Conservation (phyloP, 2,113 vertebrate genomes). For the Cinclus mexicanus region DNA sequence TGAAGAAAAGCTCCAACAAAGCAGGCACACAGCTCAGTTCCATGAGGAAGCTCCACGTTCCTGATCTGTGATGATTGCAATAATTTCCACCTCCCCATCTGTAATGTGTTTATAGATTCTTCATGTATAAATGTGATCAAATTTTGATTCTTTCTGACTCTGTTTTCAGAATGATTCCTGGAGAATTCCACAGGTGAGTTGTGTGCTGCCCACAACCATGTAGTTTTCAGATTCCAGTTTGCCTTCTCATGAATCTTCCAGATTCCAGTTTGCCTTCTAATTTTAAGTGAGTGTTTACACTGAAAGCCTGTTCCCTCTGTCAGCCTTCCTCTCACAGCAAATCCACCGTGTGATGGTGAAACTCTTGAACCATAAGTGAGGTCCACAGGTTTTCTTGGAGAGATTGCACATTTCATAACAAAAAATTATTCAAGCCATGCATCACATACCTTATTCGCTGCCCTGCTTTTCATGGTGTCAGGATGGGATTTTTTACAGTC, state of each 20-base stretch:
- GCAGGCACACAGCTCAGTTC: not conserved
- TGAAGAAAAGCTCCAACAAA: not conserved
- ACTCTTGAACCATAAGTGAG: not conserved
- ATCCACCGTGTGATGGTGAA: not conserved
- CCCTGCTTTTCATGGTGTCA: not conserved
- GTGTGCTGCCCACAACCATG: not conserved
- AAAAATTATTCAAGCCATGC: not conserved
- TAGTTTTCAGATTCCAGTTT: not conserved
- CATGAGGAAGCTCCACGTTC: not conserved
- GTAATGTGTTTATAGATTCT: not conserved
- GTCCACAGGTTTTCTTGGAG: not conserved
- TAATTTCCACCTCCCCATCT: not conserved
- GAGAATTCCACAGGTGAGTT: not conserved
- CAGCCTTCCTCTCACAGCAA: not conserved
- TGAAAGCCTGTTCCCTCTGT: not conserved
- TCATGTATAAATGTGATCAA: not conserved
- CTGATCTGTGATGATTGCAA: not conserved
- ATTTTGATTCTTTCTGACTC: not conserved
- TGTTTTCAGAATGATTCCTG: not conserved
- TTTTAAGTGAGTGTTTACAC: not conserved
- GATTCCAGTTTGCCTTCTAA: not conserved
- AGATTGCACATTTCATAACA: not conserved
- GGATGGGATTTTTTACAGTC: not conserved
- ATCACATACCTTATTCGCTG: not conserved
- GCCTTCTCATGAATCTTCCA: not conserved